Percentiles rank a stretch among this genome's conserved stretches.
Evolutionary conservation across 1,140 invertebrate genomes (phyloP).

Genomic region (Drosophila novamexicana): DNA sequence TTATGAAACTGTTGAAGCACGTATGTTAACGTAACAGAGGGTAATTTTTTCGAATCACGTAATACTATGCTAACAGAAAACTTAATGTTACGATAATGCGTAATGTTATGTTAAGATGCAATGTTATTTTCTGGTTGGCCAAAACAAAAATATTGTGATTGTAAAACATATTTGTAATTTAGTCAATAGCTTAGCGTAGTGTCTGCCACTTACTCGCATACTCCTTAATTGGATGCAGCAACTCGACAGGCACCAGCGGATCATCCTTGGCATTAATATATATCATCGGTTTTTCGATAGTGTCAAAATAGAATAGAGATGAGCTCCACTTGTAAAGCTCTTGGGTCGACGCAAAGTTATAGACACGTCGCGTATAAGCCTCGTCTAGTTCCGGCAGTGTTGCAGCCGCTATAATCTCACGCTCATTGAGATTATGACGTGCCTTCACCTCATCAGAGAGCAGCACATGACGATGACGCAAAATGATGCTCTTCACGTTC

Average conservation of each 20-base stretch:
- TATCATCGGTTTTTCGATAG: conserved; percentile 93
- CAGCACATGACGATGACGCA: conserved; percentile 90
- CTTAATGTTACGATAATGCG: not conserved
- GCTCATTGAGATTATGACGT: conserved; percentile 89
- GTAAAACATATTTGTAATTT: not conserved
- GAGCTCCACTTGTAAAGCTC: conserved; percentile 94
- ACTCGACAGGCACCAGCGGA: conserved; percentile 92
- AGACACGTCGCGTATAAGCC: conserved; percentile 92
- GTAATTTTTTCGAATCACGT: not conserved
- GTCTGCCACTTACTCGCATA: conserved; percentile 88
- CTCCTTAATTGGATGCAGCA: conserved; percentile 89
- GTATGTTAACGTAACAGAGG: conserved; percentile 7
- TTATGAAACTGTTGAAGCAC: conserved; percentile 1
- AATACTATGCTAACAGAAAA: conserved; percentile 20
- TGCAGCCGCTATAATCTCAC: conserved; percentile 92
- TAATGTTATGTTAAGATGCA: not conserved
- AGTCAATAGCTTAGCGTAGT: not conserved
- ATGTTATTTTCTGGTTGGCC: too few species aligned
- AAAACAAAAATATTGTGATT: too few species aligned
- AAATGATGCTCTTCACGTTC: conserved; percentile 93
- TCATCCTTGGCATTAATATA: conserved; percentile 95
- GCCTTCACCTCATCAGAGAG: conserved; percentile 90
- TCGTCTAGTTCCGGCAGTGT: conserved; percentile 95
- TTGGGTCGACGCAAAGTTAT: conserved; percentile 90
- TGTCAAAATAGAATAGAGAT: conserved; percentile 90